phyloP scores from a whole-genome alignment of 2,888 invertebrate species.

The Therioaphis trifolii region DNA sequence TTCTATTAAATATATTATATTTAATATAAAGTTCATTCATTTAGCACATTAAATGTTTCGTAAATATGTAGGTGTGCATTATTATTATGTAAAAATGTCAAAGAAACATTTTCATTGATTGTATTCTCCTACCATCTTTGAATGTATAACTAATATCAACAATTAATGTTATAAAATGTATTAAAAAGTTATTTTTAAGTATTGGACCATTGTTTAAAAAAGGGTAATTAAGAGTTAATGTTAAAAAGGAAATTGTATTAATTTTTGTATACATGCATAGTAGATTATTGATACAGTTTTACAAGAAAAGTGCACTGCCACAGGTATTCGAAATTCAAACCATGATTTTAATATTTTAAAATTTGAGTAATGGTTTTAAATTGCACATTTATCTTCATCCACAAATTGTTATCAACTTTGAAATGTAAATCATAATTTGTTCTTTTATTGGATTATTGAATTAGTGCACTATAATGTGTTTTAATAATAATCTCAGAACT shows the following conservation, averaged over 20 bases:
- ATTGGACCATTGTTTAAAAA: slow-evolving; percentile 45
- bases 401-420: neutral
- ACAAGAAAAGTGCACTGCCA: neutral
- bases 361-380: neutral
- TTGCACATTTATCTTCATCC: slow-evolving; percentile 6
- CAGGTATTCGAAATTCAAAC: slow-evolving; percentile 1
- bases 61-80: neutral
- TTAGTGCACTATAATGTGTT: slow-evolving; percentile 14
- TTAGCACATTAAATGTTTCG: neutral
- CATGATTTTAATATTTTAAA: neutral
- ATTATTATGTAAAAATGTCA: neutral
- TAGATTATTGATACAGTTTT: neutral
- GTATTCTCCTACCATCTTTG: neutral
- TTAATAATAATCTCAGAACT: neutral
- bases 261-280: neutral
- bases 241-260: slow-evolving; percentile 21
- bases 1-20: no score
- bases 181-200: slow-evolving; percentile 20
- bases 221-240: slow-evolving; percentile 49
- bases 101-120: neutral
- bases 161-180: neutral
- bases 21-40: neutral
- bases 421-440: neutral
- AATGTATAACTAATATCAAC: neutral
- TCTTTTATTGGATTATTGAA: neutral